A percentile compares a stretch with the other conserved stretches of the same genome.
Evolutionary conservation across 2,888 invertebrate species (phyloP).

Genomic region (Ypsolopha scabrella): DNA sequence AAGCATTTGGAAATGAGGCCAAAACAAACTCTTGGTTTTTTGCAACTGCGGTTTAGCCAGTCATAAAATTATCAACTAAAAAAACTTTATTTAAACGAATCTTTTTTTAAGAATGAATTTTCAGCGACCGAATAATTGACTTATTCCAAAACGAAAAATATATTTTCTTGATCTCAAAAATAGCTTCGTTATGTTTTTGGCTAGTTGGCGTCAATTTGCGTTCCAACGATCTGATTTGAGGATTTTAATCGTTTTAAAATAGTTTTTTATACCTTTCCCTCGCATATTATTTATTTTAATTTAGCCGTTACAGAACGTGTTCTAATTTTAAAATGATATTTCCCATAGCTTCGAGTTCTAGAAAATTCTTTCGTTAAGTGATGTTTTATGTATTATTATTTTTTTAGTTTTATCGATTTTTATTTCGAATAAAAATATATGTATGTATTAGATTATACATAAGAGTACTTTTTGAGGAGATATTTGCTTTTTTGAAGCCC

Average conservation of each 20-base stretch:
- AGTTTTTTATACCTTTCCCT: conserved; percentile 3
- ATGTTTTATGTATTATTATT: conserved; percentile 32
- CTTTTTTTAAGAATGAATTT: background rate
- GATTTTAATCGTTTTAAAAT: conserved; percentile 6
- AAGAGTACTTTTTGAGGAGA: background rate
- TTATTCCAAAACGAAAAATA: conserved; percentile 7
- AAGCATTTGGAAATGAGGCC: no score
- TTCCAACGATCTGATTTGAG: conserved; percentile 40
- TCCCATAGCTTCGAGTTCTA: conserved; percentile 16
- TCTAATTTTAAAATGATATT: background rate
- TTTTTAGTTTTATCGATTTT: conserved; percentile 24
- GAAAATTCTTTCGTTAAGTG: conserved; percentile 21
- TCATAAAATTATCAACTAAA: no score
- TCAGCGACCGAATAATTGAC: background rate
- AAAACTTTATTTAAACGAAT: no score
- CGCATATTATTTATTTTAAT: conserved; percentile 6
- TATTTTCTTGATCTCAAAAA: conserved; percentile 9
- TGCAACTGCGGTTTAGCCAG: no score
- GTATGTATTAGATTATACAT: background rate
- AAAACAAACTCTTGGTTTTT: no score
- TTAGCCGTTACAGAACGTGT: background rate
- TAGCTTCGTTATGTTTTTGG: conserved; percentile 18
- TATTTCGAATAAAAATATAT: background rate
- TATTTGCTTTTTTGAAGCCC: background rate
- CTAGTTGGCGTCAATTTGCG: conserved; percentile 28